Base-by-base conservation (phyloP, 2,797 vertebrate species). In the Morus bassanus region DNA sequence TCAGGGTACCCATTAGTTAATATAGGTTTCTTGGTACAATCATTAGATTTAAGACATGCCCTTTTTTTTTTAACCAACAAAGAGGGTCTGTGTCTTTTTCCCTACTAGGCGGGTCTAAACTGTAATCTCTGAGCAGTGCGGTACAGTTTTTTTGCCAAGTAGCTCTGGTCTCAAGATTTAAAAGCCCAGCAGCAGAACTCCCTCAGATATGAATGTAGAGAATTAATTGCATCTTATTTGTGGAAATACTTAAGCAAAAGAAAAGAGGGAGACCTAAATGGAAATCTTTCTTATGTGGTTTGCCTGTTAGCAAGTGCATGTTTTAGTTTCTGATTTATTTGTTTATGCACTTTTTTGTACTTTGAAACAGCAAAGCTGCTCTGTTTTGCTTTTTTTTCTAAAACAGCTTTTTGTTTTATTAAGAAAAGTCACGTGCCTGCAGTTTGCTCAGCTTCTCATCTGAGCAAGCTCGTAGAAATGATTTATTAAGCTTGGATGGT, bases 11-110 rank as follows among this genome's bases (percentile, higher is more conserved):
- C 67, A 63, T 76, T 94, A 95, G 76, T 90, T 90, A 91, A 91
- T 89, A 83, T 93, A 60, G 35, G 46, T 63, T 94, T 92, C 81
- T 83, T 92, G 90, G 69, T 83, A 51, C 57, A 72, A 65, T 91
- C 51, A 77, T 64, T 89, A 91, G 50, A 92, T 92, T 91, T 86
- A 76, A 93, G 91, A 94, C 84, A 86, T 1, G 41, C 53, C 56
- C 27, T n/a, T n/a, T 17, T 61, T 70, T 78, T 91, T 48, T 70
- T 57, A 72, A 69, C 10, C 46, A 84, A 27, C 28, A 28, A 56
- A 54, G 37, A 53, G 10, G 51, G 35, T 50, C 57, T 72, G 35
- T 22, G 3, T 60, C 64, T 89, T 63, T 5, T 35, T 11, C 10
- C 23, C 23, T 25, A 24, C 24, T 35, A n/a, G 8, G 67, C 60